Conservation (phyloP, 2,113 vertebrate species). For the Dasyornis broadbenti region DNA sequence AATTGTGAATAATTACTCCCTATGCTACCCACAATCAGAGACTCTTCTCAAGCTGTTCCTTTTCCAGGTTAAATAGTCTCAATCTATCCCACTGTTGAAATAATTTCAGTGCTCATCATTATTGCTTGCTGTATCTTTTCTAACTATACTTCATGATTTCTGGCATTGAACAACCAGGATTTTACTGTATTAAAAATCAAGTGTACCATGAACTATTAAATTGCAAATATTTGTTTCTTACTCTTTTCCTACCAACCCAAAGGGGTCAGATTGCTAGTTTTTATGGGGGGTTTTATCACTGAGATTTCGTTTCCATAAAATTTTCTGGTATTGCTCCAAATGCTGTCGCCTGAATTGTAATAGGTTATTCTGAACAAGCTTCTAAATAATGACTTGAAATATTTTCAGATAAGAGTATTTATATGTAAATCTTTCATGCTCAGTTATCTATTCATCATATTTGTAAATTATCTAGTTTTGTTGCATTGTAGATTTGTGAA, state of each 20-base stretch:
- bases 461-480: neutral
- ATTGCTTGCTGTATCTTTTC: neutral
- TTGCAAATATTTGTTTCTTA: neutral
- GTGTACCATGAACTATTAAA: neutral
- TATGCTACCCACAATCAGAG: neutral
- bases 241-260: neutral
- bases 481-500: neutral
- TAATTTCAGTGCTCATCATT: neutral
- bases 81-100: neutral
- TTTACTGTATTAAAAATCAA: neutral
- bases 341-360: neutral
- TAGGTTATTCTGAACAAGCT: neutral
- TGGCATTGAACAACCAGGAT: neutral
- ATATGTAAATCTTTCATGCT: neutral
- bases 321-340: neutral
- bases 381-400: neutral
- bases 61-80: neutral
- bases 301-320: neutral
- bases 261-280: neutral
- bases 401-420: neutral
- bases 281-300: fast-evolving
- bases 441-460: neutral
- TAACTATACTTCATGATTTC: neutral
- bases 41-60: neutral
- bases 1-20: neutral